Evolutionary conservation across 2,797 vertebrate genomes (phyloP).

Genomic region (Hemitrygon akajei): DNA sequence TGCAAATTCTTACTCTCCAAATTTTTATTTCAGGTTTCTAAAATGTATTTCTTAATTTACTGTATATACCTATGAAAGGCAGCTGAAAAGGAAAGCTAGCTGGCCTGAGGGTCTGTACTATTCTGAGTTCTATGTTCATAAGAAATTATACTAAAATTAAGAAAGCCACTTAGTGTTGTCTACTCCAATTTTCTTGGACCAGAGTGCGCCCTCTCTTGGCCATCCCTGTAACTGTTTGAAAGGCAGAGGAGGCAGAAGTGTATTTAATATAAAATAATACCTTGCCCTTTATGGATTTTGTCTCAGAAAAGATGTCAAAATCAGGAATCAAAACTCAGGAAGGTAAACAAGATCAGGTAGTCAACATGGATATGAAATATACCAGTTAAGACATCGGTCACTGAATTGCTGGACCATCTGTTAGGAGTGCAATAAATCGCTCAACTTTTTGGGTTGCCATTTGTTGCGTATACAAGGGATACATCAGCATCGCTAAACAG

Average conservation of each 20-base stretch:
- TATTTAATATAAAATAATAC: conserved; percentile 33
- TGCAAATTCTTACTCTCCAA: background rate
- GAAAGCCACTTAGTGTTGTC: background rate
- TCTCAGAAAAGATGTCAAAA: conserved; percentile 43
- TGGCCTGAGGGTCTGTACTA: too few relatives aligned
- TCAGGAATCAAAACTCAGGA: conserved; percentile 39
- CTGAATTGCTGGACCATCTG: background rate
- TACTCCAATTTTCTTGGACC: too few relatives aligned
- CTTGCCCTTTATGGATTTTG: conserved; percentile 42
- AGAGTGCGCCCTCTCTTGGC: background rate
- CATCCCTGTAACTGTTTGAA: background rate
- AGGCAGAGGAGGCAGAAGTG: background rate
- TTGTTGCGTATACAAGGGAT: background rate
- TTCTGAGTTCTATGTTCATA: too few relatives aligned
- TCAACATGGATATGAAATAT: conserved; percentile 43
- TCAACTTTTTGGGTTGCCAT: background rate
- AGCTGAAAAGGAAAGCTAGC: background rate
- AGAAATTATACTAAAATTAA: background rate
- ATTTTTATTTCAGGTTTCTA: background rate
- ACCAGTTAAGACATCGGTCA: conserved; percentile 43
- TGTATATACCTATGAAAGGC: background rate
- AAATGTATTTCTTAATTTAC: background rate
- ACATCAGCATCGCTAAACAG: background rate
- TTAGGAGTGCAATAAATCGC: conserved; percentile 4
- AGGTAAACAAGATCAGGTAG: conserved; percentile 43